Conservation (phyloP, 2,113 vertebrate species). For the Atlantisia rogersi region DNA sequence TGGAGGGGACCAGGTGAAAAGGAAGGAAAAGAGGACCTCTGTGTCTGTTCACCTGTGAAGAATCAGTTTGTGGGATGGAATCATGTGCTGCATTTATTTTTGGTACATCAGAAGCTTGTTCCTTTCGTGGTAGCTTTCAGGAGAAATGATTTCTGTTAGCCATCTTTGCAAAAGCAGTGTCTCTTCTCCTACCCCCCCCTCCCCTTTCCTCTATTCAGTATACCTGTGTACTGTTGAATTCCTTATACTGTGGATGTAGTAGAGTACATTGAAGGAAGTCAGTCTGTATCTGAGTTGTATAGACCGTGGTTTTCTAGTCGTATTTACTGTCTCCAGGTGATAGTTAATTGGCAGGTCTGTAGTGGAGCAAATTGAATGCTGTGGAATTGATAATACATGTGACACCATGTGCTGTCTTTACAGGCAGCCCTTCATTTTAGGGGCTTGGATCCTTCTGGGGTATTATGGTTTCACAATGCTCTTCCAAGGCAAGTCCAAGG, state of each 20-base stretch:
- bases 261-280: not conserved
- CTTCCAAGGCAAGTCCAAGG: not conserved
- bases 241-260: not conserved
- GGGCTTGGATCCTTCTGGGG: not conserved
- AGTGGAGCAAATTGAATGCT: not conserved
- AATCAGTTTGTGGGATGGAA: not conserved
- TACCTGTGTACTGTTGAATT: not conserved
- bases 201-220: not conserved
- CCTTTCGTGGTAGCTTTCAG: not conserved
- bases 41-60: not conserved
- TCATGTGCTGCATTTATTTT: not conserved
- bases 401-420: not conserved
- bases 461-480: not conserved
- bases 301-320: not conserved
- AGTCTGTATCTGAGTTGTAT: rapidly evolving
- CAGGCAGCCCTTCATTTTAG: not conserved
- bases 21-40: not conserved
- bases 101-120: not conserved
- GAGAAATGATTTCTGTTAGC: not conserved
- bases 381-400: not conserved
- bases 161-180: slow-evolving; percentile 4
- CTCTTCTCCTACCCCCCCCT: not conserved
- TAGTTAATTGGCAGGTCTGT: not conserved
- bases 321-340: not conserved
- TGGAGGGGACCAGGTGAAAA: not conserved